These are phyloP conservation scores for Merodon equestris DNA, from an alignment of 2,888 invertebrate species.

Conservation along the genomic window DNA sequence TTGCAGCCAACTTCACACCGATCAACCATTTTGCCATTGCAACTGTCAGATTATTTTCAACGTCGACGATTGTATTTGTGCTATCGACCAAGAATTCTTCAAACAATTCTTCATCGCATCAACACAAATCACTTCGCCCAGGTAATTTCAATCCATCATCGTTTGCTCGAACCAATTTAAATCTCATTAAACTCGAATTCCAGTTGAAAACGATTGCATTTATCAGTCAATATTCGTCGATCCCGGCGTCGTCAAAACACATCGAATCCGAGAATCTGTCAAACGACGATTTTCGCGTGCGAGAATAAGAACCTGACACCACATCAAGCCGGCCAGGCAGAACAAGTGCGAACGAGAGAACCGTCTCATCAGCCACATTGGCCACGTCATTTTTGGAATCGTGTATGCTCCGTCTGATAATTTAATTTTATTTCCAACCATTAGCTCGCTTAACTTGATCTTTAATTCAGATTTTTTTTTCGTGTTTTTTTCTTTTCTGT, in stretches of 20 bases:
- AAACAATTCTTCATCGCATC: constrained; percentile 12
- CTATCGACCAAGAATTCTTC: constrained; percentile 46
- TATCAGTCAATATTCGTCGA: not conserved
- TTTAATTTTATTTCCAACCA: constrained; percentile 4
- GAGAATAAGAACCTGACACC: constrained; percentile 55
- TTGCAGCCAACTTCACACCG: constrained; percentile 31
- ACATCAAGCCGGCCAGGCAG: constrained; percentile 21
- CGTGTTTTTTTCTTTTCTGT: constrained; percentile 11
- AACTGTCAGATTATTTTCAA: constrained; percentile 54
- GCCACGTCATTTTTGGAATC: constrained; percentile 80
- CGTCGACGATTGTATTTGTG: constrained; percentile 63
- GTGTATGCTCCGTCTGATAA: constrained; percentile 51
- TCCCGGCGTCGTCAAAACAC: constrained; percentile 63
- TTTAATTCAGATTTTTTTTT: constrained; percentile 18
- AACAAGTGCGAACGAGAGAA: constrained; percentile 64
- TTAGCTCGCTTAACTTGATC: constrained; percentile 11
- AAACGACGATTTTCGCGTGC: constrained; percentile 47
- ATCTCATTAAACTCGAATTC: constrained; percentile 28
- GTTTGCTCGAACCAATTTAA: constrained; percentile 3
- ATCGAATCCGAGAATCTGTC: constrained; percentile 43
- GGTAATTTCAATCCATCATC: constrained; percentile 13
- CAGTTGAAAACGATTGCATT: constrained; percentile 22
- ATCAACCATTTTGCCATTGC: constrained; percentile 31
- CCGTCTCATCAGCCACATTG: constrained; percentile 71
- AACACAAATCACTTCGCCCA: constrained; percentile 12